phyloP scores from a whole-genome alignment of 2,888 invertebrate species.

The Rhagium mordax region DNA sequence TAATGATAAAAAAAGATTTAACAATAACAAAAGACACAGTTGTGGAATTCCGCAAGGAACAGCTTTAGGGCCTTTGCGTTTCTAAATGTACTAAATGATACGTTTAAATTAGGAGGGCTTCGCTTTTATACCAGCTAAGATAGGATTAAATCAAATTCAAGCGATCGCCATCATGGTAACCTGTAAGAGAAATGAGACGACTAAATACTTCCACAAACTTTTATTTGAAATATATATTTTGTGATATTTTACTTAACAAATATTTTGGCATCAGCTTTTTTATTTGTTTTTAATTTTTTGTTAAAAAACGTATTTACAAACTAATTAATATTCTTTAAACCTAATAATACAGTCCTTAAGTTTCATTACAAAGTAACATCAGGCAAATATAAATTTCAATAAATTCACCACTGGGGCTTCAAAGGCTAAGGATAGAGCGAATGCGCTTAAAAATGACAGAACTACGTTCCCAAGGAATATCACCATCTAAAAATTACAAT shows the following conservation, averaged over 20 bases:
- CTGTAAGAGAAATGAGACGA: not conserved
- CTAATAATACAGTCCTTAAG: constrained; percentile 34
- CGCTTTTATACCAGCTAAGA: too few relatives aligned
- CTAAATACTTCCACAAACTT: not conserved
- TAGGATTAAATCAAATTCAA: too few relatives aligned
- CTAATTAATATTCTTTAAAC: not conserved
- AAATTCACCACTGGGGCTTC: constrained; percentile 88
- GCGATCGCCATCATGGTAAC: too few relatives aligned
- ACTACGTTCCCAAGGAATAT: constrained; percentile 85
- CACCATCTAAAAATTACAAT: constrained; percentile 75
- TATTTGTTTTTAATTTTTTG: constrained; percentile 2
- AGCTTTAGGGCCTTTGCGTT: too few relatives aligned
- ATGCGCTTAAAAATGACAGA: constrained; percentile 82
- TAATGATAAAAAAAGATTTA: too few relatives aligned
- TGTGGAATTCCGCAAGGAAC: too few relatives aligned
- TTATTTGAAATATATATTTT: not conserved
- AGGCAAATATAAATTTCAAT: constrained; percentile 75
- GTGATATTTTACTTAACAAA: not conserved
- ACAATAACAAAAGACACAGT: too few relatives aligned
- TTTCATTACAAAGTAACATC: constrained; percentile 9
- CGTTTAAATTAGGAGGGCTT: too few relatives aligned
- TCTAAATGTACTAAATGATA: too few relatives aligned
- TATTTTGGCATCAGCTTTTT: constrained; percentile 8
- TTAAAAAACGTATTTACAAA: constrained; percentile 25
- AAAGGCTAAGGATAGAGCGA: constrained; percentile 83